These are phyloP conservation scores for Catharus fuscescens DNA, from an alignment of 2,113 vertebrate genomes.

Conservation along the genomic window DNA sequence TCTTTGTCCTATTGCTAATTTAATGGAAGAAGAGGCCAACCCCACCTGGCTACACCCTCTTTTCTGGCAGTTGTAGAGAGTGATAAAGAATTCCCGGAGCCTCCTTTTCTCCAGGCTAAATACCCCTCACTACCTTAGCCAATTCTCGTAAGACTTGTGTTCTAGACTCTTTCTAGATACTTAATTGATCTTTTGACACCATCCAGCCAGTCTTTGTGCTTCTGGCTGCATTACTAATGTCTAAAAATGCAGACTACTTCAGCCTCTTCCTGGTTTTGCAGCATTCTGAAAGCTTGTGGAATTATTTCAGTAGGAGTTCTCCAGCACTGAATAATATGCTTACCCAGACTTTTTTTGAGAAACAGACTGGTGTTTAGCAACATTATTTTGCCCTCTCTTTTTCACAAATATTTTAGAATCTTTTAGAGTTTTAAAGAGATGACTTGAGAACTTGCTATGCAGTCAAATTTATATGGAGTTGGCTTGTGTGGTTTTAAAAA, in stretches of 20 bases:
- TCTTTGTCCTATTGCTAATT: not conserved
- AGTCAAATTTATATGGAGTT: not conserved
- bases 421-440: not conserved
- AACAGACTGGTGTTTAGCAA: not conserved
- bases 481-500: not conserved
- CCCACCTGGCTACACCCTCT: rapidly evolving
- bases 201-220: not conserved
- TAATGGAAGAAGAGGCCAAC: not conserved
- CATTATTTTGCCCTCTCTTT: not conserved
- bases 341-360: not conserved
- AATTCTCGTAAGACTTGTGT: not conserved
- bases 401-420: not conserved
- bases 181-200: rapidly evolving
- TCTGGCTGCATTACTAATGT: not conserved
- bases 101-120: not conserved
- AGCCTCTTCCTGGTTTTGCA: not conserved
- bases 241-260: not conserved
- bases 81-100: not conserved
- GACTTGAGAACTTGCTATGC: not conserved
- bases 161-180: not conserved
- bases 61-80: not conserved
- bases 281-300: not conserved
- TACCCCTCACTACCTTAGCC: rapidly evolving
- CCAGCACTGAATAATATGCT: not conserved
- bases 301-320: not conserved